These are phyloP conservation scores for Sthenelais limicola DNA, from an alignment of 2,888 invertebrate species.

Conservation along the genomic window DNA sequence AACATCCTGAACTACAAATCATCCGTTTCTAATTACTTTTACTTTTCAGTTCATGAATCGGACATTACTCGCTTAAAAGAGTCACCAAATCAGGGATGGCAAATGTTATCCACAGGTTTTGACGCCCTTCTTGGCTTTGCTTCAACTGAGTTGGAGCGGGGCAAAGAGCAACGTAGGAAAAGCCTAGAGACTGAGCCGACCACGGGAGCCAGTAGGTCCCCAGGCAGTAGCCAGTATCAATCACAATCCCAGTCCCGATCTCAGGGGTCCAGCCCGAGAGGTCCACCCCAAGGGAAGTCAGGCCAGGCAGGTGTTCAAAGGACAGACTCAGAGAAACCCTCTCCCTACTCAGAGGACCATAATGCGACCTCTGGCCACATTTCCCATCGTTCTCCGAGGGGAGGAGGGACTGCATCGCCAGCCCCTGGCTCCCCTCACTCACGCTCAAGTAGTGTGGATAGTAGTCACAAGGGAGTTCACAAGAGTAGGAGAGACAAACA, in stretches of 20 bases:
- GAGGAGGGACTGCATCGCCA: slow-evolving; percentile 8
- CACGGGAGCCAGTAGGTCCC: slow-evolving; percentile 7
- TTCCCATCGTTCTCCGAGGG: slow-evolving; percentile 12
- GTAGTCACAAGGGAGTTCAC: slow-evolving; percentile 3
- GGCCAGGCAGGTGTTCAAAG: neutral
- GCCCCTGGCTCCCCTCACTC: slow-evolving; percentile 6
- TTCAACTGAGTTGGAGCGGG: slow-evolving; percentile 86
- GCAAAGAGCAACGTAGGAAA: slow-evolving; percentile 45
- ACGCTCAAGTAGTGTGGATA: slow-evolving; percentile 38
- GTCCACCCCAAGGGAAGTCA: neutral
- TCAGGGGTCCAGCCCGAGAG: neutral
- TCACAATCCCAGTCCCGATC: neutral
- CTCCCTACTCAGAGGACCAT: no score
- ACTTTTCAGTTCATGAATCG: slow-evolving; percentile 28
- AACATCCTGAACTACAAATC: no score
- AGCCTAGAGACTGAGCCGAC: slow-evolving; percentile 39
- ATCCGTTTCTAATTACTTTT: neutral
- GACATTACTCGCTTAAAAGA: slow-evolving; percentile 43
- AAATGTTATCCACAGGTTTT: slow-evolving; percentile 93
- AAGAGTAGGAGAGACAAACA: slow-evolving; percentile 17
- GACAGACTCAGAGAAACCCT: slow-evolving; percentile 9
- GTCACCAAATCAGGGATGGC: slow-evolving; percentile 77
- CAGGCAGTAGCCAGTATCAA: neutral
- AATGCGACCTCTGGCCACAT: slow-evolving; percentile 8
- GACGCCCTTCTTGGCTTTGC: slow-evolving; percentile 94